phyloP scores from a whole-genome alignment of 2,888 invertebrate species.

The Idaea dimidiata region DNA sequence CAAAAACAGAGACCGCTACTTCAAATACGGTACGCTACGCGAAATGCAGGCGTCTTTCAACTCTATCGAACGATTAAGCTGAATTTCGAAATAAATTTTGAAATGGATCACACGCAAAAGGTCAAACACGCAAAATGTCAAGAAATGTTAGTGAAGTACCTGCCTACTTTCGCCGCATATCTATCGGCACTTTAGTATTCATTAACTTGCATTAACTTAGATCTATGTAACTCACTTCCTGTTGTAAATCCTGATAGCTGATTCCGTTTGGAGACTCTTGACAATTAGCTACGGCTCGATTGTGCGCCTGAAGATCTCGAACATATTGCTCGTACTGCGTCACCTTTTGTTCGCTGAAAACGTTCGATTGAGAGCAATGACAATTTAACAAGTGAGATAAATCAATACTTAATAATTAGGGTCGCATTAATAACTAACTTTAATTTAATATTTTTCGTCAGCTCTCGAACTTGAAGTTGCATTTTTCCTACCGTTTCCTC shows the following conservation, averaged over 20 bases:
- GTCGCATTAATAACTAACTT: conserved; percentile 47
- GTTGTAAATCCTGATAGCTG: conserved; percentile 62
- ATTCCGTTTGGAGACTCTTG: conserved; percentile 51
- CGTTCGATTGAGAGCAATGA: background rate
- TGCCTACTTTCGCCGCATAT: too few species aligned
- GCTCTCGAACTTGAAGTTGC: conserved; percentile 67
- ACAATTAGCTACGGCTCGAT: conserved; percentile 46
- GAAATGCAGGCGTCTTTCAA: too few species aligned
- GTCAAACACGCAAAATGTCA: too few species aligned
- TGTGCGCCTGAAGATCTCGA: conserved; percentile 56
- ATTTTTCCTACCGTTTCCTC: conserved; percentile 70
- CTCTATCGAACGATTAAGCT: too few species aligned
- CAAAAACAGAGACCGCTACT: too few species aligned
- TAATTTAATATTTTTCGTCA: conserved; percentile 66
- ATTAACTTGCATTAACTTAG: background rate
- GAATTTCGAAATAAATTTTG: too few species aligned
- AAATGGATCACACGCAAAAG: too few species aligned
- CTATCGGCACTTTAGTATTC: too few species aligned
- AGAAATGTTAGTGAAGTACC: too few species aligned
- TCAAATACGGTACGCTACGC: too few species aligned
- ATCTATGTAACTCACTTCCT: conserved; percentile 50
- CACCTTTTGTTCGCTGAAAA: conserved; percentile 70
- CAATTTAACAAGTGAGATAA: too few species aligned
- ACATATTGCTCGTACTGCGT: conserved; percentile 69
- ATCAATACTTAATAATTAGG: too few species aligned